Base-by-base conservation (phyloP, 2,888 invertebrate genomes). In the Branchinecta sandiegonensis region DNA sequence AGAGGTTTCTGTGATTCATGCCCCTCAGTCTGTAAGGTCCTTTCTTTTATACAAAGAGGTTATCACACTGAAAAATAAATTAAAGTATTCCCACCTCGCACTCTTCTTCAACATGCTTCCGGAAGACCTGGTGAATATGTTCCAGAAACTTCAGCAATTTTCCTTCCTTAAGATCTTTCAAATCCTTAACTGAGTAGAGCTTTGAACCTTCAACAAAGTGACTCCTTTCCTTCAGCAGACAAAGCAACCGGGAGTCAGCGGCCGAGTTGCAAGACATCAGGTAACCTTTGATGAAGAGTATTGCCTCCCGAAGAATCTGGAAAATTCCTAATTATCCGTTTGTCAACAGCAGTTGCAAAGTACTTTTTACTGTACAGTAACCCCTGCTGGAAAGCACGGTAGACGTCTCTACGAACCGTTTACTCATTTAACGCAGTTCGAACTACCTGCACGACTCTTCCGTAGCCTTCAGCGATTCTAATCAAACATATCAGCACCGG, bases 211-310 rank as follows among this genome's bases (percentile, higher is more conserved):
- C 56, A 56, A 56, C 17, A 17, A 56, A 56, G 17, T 56, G 56
- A 56, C 56, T 56, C 56, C 56, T 56, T 8, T 56, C 14, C 56
- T 56, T 56, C 56, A 56, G 9, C 14, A 10, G 8, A 10, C 56
- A 14, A n/a, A 56, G 17, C n/a, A 56, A 8, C 56, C 10, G n/a
- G 8, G n/a, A 17, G 17, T 56, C 17, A 56, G 9, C 56, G 17
- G 56, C 56, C 17, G 56, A 14, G n/a, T 56, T 17, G 17, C 56
- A 56, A n/a, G 56, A n/a, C n/a, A 56, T 56, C 17, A 56, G 56
- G 17, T 56, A 56, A n/a, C 17, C 56, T 17, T 56, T 56, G n/a
- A 17, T 17, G 17, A 17, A 8, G 17, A 56, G 11, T 56, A 56
- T 56, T 56, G 17, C 17, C 56, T 56, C 14, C 9, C 56, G n/a